A percentile compares a stretch with the other conserved stretches of the same genome.
Evolutionary conservation across 1,140 invertebrate genomes (phyloP).

Genomic region (Drosophila trapezifrons): DNA sequence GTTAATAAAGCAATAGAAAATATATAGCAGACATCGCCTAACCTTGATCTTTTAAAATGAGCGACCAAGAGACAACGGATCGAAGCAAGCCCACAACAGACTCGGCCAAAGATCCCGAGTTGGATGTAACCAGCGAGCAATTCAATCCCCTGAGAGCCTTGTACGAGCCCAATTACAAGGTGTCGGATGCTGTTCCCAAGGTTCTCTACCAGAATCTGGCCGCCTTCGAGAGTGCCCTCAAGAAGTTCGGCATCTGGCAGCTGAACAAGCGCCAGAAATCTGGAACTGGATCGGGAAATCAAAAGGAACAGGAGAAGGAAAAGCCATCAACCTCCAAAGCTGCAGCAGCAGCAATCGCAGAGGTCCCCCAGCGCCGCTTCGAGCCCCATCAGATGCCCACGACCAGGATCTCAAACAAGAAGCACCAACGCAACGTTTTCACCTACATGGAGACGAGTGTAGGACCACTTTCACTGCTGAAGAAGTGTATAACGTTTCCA

Average conservation of each 20-base stretch:
- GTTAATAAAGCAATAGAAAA: too few species aligned
- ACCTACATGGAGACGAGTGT: slow-evolving; percentile 86
- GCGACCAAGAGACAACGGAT: background rate
- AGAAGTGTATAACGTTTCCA: slow-evolving; percentile 85
- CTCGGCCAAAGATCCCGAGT: slow-evolving; percentile 69
- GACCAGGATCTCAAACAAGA: slow-evolving; percentile 53
- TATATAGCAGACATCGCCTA: too few species aligned
- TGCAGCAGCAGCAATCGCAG: background rate
- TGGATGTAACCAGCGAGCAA: slow-evolving; percentile 87
- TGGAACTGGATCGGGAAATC: background rate
- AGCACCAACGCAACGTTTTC: slow-evolving; percentile 86
- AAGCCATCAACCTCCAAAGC: slow-evolving; percentile 26
- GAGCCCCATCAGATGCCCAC: slow-evolving; percentile 72
- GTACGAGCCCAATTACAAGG: slow-evolving; percentile 85
- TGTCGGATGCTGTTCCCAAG: slow-evolving; percentile 84
- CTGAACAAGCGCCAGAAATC: slow-evolving; percentile 56
- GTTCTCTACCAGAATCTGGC: slow-evolving; percentile 78
- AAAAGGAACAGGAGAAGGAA: slow-evolving; percentile 6
- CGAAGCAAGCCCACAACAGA: background rate
- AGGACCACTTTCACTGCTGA: slow-evolving; percentile 88
- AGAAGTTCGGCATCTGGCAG: slow-evolving; percentile 66
- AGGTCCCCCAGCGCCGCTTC: slow-evolving; percentile 50
- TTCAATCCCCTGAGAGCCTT: slow-evolving; percentile 89
- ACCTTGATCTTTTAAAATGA: background rate
- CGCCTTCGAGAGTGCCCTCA: slow-evolving; percentile 72